Percentiles rank a stretch among this genome's conserved stretches.
These are phyloP conservation scores for Silurus aristotelis DNA, from an alignment of 2,797 vertebrate genomes.

Conservation along the genomic window DNA sequence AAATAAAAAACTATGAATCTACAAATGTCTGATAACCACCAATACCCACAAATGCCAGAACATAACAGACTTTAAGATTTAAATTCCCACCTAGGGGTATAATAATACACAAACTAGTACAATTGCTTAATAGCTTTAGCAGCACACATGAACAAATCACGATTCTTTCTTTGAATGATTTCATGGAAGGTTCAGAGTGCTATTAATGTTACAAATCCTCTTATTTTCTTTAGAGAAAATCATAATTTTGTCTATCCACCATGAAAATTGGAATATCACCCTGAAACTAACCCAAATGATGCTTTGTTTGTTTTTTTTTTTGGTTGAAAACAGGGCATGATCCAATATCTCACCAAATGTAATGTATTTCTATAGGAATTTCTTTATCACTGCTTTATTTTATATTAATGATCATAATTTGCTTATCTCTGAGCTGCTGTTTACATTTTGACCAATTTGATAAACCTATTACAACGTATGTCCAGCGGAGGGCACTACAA, in stretches of 20 bases:
- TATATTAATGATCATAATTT: neutral
- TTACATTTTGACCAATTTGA: neutral
- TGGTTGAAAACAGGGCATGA: neutral
- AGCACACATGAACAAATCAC: neutral
- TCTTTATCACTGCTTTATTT: neutral
- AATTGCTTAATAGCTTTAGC: neutral
- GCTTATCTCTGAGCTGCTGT: neutral
- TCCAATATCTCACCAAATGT: neutral
- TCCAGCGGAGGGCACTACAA: slow-evolving; percentile 47
- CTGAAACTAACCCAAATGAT: neutral
- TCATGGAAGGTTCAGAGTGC: neutral
- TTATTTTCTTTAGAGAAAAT: neutral
- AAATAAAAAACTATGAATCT: neutral
- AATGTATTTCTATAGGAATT: neutral
- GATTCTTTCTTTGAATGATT: neutral
- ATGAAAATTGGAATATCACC: neutral
- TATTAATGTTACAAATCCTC: neutral
- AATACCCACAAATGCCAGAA: neutral
- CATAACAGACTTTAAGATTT: neutral
- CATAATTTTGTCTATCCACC: neutral
- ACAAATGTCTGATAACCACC: neutral
- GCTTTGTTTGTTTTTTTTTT: neutral
- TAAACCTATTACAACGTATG: neutral
- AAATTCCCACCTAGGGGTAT: neutral
- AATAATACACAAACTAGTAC: neutral